Evolutionary conservation across 2,888 invertebrate genomes (phyloP).

Genomic region (Halocaridina rubra): DNA sequence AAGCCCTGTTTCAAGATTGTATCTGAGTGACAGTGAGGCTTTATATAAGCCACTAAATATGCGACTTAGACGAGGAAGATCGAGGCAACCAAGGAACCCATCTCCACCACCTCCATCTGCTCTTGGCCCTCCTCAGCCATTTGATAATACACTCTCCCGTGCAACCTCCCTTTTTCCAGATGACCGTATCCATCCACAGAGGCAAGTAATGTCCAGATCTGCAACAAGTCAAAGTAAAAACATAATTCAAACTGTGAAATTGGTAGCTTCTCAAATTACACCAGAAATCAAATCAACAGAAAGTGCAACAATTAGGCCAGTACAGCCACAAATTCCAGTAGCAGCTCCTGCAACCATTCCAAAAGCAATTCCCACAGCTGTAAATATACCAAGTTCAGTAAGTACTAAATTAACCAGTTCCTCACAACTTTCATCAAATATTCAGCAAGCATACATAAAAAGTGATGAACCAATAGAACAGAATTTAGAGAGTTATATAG

Average conservation of each 20-base stretch:
- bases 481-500: too few relatives aligned
- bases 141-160: not conserved
- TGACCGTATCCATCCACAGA: constrained; percentile 9
- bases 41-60: constrained; percentile 48
- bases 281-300: constrained; percentile 26
- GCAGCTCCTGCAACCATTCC: not conserved
- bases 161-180: constrained; percentile 21
- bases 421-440: not conserved
- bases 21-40: constrained; percentile 60
- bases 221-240: constrained; percentile 35
- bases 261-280: constrained; percentile 24
- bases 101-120: constrained; percentile 59
- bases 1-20: constrained; percentile 42
- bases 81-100: constrained; percentile 35
- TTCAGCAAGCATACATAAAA: not conserved
- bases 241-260: constrained; percentile 12
- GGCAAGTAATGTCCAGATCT: not conserved
- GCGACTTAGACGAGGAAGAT: constrained; percentile 51
- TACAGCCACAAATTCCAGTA: not conserved
- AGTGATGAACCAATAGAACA: too few relatives aligned
- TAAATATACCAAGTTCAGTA: not conserved
- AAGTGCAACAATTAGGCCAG: not conserved
- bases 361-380: not conserved
- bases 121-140: constrained; percentile 48
- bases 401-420: not conserved